phyloP scores from a whole-genome alignment of 64 coral and sea anemone genomes.

The Porites australiensis region DNA sequence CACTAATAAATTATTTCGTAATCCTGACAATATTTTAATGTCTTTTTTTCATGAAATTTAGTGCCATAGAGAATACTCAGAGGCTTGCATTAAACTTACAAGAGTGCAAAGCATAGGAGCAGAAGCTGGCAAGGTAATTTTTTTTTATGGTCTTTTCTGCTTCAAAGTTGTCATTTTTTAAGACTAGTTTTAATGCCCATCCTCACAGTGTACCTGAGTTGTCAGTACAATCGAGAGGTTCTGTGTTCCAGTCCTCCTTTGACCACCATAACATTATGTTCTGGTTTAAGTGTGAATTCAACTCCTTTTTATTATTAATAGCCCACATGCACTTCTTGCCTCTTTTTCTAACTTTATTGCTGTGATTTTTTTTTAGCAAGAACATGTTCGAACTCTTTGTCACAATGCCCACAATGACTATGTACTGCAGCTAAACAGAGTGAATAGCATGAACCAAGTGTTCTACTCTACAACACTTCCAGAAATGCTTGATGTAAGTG shows the following conservation, averaged over 20 bases:
- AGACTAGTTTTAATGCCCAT: too few relatives aligned
- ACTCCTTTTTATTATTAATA: too few relatives aligned
- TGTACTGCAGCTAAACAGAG: slow-evolving; percentile 76
- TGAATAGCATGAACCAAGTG: slow-evolving; percentile 84
- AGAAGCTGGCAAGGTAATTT: slow-evolving; percentile 72
- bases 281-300: too few relatives aligned
- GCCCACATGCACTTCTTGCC: too few relatives aligned
- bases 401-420: slow-evolving; percentile 95
- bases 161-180: too few relatives aligned
- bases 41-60: slow-evolving; percentile 13
- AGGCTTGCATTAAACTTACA: slow-evolving; percentile 84
- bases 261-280: too few relatives aligned
- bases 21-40: neutral
- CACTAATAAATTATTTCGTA: too few relatives aligned
- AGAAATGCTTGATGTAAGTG: slow-evolving; percentile 96
- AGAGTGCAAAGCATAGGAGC: slow-evolving; percentile 75
- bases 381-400: slow-evolving; percentile 91
- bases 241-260: too few relatives aligned
- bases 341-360: neutral
- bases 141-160: too few relatives aligned
- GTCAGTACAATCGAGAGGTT: too few relatives aligned
- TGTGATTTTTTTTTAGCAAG: slow-evolving; percentile 82
- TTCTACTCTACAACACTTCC: slow-evolving; percentile 90
- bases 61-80: slow-evolving; percentile 88
- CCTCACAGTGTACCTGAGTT: too few relatives aligned